Base-by-base conservation (phyloP, 2,888 invertebrate genomes). In the Phalera bucephala region DNA sequence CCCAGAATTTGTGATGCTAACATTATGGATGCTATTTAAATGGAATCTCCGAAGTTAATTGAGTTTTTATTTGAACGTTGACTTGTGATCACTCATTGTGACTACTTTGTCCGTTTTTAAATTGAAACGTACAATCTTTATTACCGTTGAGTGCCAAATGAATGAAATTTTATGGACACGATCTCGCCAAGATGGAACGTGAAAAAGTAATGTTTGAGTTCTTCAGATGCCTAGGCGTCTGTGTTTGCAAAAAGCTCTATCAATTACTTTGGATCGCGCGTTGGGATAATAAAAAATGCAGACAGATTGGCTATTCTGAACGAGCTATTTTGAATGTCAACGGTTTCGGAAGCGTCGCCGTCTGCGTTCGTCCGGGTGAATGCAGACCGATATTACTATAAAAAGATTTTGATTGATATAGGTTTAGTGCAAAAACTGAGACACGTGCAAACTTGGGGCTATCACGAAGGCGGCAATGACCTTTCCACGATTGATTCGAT, bases 401-500 rank as follows among this genome's bases (percentile, higher is more conserved):
- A 57, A 52, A 48, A 44, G 36, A 42, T 43, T 44, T 30, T 44
- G 47, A 57, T 61, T 51, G 57, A 55, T 52, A 52, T 47, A 49
- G 35, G 41, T 50, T 45, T 28, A 43, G 38, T 48, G 55, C 49
- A 65, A 65, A 62, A 61, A 64, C 19, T 33, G 33, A 8, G 40
- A 47, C 63, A 54, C 66, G 61, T 59, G 57, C 55, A 63, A 56
- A 58, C 33, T 63, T 50, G 41, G 50, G 45, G 39, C 64, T 64
- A 64, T 72, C 60, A 57, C 55, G 41, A 44, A 37, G 25, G 39
- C 52, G 65, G 49, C 59, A 49, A 55, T 69, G 66, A 71, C 63
- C 67, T 57, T 53, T 40, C 34, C 45, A 8, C 29, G 60, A 68
- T 68, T 61, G 60, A 60, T 63, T 63, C 53, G 48, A 55, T 50